These are phyloP conservation scores for Diachrysia chrysitis DNA, from an alignment of 2,888 invertebrate genomes.

Conservation along the genomic window DNA sequence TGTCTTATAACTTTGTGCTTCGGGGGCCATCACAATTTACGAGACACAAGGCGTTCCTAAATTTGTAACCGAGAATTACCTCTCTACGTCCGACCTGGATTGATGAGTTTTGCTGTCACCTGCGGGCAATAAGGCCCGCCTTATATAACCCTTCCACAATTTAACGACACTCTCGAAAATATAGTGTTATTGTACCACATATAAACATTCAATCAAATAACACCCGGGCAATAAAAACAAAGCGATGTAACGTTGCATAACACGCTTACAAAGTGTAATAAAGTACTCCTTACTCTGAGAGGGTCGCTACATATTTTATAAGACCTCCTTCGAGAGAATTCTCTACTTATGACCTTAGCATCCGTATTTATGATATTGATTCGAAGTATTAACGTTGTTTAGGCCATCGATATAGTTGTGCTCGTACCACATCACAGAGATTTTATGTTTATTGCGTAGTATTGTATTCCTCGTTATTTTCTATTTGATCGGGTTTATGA, in stretches of 20 bases:
- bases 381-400: constrained; percentile 52
- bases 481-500: neutral
- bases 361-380: constrained; percentile 51
- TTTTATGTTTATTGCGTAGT: neutral
- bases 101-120: constrained; percentile 8
- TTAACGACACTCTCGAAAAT: constrained; percentile 2
- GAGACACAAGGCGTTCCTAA: neutral
- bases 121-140: neutral
- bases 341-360: constrained; percentile 38
- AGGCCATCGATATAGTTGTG: constrained; percentile 33
- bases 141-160: neutral
- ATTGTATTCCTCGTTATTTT: neutral
- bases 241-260: constrained; percentile 44
- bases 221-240: constrained; percentile 43
- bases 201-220: constrained; percentile 48
- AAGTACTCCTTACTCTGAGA: constrained; percentile 39
- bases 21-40: constrained; percentile 1
- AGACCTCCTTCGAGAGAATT: constrained; percentile 36
- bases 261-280: constrained; percentile 48
- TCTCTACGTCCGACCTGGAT: constrained; percentile 2
- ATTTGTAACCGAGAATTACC: constrained; percentile 3
- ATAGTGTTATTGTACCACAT: constrained; percentile 7
- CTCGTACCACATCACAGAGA: constrained; percentile 5
- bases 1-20: neutral
- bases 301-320: constrained; percentile 56